These are phyloP conservation scores for Neoascia interrupta DNA, from an alignment of 2,888 invertebrate genomes.

Conservation along the genomic window DNA sequence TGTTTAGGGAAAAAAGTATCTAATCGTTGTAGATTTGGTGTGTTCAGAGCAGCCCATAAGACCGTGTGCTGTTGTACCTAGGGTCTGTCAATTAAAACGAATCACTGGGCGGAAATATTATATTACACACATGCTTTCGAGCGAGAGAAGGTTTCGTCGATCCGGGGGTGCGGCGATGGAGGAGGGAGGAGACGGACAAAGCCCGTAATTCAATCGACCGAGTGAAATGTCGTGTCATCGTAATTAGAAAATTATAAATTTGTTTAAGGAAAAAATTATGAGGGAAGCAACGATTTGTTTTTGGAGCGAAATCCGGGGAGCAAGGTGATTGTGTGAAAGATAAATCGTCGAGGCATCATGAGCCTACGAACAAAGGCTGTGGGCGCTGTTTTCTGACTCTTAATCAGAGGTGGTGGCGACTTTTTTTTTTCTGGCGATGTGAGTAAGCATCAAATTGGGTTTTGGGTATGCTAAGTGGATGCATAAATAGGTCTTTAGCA, in stretches of 20 bases:
- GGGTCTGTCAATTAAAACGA: slow-evolving; percentile 58
- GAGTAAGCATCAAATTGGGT: no score
- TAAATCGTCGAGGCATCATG: slow-evolving; percentile 6
- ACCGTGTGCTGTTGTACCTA: slow-evolving; percentile 30
- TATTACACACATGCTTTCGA: slow-evolving; percentile 66
- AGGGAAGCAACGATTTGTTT: background rate
- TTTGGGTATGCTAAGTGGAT: no score
- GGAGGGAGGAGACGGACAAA: background rate
- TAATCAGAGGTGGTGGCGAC: background rate
- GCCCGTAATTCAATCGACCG: slow-evolving; percentile 61
- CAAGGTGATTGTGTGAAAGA: slow-evolving; percentile 32
- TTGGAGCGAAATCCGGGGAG: background rate
- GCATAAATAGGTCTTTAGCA: no score
- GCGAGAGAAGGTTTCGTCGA: slow-evolving; percentile 12
- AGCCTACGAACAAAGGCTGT: slow-evolving; percentile 4
- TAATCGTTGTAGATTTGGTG: background rate
- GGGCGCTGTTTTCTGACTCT: no score
- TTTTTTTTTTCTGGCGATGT: background rate
- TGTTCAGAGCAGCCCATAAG: background rate
- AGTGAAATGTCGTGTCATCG: slow-evolving; percentile 65
- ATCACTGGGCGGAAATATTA: slow-evolving; percentile 65
- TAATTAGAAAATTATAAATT: slow-evolving; percentile 62
- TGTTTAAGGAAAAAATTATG: slow-evolving; percentile 4
- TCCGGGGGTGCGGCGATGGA: background rate
- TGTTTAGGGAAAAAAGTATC: slow-evolving; percentile 29